Evolutionary conservation across 2,797 vertebrate genomes (phyloP).

Genomic region (Micropoecilia bifurca): DNA sequence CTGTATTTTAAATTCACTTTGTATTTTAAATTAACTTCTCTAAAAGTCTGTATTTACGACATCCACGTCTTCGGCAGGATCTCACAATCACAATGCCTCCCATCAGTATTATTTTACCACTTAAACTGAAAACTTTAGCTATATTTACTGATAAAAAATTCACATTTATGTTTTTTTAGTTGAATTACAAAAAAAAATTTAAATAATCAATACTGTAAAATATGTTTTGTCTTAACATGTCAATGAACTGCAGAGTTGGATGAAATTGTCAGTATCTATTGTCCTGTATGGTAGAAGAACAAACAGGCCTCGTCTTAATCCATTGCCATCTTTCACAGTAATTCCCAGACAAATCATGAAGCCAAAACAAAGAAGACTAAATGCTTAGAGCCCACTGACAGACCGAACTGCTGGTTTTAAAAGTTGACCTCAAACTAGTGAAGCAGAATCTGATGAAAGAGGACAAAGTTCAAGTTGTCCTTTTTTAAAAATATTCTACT

Average conservation of each 20-base stretch:
- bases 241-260: background rate
- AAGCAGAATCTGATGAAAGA: background rate
- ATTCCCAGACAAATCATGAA: background rate
- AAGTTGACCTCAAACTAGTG: background rate
- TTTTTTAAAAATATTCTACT: background rate
- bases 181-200: background rate
- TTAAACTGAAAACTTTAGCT: background rate
- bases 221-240: background rate
- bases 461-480: background rate
- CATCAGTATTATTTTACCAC: background rate
- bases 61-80: background rate
- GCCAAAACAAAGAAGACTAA: background rate
- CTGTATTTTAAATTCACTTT: background rate
- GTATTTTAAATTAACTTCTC: background rate
- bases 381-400: background rate
- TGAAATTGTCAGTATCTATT: background rate
- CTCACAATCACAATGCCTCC: background rate
- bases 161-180: background rate
- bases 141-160: background rate
- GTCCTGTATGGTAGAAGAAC: background rate
- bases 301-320: background rate
- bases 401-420: background rate
- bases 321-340: background rate
- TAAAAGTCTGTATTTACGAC: background rate
- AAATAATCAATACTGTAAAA: background rate